Base-by-base conservation (phyloP, 2,888 invertebrate genomes). In the Dasysyrphus tricinctus region DNA sequence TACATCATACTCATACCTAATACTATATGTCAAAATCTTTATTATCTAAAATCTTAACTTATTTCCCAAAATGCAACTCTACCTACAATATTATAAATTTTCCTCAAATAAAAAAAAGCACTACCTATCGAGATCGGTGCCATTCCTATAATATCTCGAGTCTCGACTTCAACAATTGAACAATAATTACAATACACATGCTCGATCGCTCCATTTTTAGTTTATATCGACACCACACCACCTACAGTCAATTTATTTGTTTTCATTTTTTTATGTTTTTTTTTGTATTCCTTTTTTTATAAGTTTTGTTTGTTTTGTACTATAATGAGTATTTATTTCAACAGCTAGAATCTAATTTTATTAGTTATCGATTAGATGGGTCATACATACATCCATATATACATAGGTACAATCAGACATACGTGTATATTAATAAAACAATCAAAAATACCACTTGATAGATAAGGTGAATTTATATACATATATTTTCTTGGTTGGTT, bases 261-360 rank as follows among this genome's bases (percentile, higher is more conserved):
- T 70, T 56, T 51, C 8, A 24, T 42, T 42, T 42, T 5, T 14
- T 12, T 39, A 1, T 65, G 49, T 29, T 56, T 73, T 14, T n/a
- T 80, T 39, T 75, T 61, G 42, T n/a, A 12, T n/a, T 19, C 37
- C 11, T 1, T 5, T 9, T 39, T 39, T 42, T 42, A 12, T 42
- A 5, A 19, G 29, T 24, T 57, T 29, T 63, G 56, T 69, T 77
- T 70, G 19, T 42, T 54, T 51, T 49, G 24, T 24, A 42, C 59
- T 77, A 69, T 16, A 29, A 16, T 47, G 16, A 65, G 34, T 56
- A 39, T 75, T 80, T 56, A 32, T 57, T 59, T 67, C 61, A 34
- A 54, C 19, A 51, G 3, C 78, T 79, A 56, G 44, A 79, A 83
- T 83, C 79, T 79, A 79, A 83, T 83, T 83, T 79, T 84, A 80